A percentile compares a stretch with the other conserved stretches of the same genome.
Evolutionary conservation across 2,113 vertebrate species (phyloP).

Genomic region (Trematocara marginatum): DNA sequence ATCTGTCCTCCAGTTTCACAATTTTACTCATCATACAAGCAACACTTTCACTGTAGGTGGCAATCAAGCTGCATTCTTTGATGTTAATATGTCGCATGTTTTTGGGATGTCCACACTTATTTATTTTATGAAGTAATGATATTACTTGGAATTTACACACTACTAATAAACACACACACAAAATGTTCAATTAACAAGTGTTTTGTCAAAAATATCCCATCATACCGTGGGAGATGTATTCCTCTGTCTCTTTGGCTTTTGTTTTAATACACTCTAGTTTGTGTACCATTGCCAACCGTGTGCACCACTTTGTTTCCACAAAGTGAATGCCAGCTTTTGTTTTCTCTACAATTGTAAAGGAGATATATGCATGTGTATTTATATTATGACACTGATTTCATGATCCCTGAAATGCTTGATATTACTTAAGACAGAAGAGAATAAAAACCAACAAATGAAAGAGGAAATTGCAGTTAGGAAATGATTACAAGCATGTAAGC

Average conservation of each 20-base stretch:
- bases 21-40: conserved; percentile 1
- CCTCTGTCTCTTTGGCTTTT: background rate
- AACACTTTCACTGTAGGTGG: background rate
- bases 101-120: background rate
- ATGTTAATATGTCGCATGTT: background rate
- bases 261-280: background rate
- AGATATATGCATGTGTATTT: background rate
- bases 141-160: background rate
- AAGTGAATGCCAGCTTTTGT: background rate
- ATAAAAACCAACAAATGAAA: background rate
- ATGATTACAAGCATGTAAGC: conserved; percentile 51
- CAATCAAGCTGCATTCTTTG: background rate
- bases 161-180: background rate
- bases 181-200: background rate
- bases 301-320: background rate
- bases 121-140: background rate
- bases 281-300: background rate
- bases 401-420: conserved; percentile 28
- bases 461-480: conserved; percentile 44
- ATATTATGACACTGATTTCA: conserved; percentile 26
- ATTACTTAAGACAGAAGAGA: conserved; percentile 10
- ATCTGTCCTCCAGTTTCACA: background rate
- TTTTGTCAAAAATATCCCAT: background rate
- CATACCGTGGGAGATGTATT: background rate
- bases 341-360: background rate